A percentile compares a stretch with the other conserved stretches of the same genome.
Conservation (phyloP, 1,140 invertebrate genomes). For the Amyelois transitella region DNA sequence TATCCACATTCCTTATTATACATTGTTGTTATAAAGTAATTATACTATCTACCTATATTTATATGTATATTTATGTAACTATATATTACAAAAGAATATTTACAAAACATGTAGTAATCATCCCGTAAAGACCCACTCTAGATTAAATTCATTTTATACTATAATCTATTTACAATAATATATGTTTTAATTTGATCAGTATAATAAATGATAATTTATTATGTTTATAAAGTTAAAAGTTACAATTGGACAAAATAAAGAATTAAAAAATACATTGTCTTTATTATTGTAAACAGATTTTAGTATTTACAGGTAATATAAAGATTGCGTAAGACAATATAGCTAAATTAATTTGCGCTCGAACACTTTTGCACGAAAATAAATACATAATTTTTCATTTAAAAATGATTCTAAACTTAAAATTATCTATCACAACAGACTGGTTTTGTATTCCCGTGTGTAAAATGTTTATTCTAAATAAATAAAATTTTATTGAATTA, state of each 20-base stretch:
- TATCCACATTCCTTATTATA: slow-evolving; percentile 65
- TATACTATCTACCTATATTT: slow-evolving; percentile 66
- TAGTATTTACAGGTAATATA: slow-evolving; percentile 26
- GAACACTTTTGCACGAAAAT: slow-evolving; percentile 52
- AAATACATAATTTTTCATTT: slow-evolving; percentile 37
- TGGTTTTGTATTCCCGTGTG: slow-evolving; percentile 58
- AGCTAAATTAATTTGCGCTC: slow-evolving; percentile 39
- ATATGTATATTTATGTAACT: slow-evolving; percentile 65
- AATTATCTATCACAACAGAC: slow-evolving; percentile 71
- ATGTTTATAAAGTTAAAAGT: not conserved
- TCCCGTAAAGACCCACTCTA: slow-evolving; percentile 59
- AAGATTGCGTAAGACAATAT: slow-evolving; percentile 38
- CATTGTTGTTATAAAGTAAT: slow-evolving; percentile 67
- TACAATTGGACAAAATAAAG: too few relatives aligned
- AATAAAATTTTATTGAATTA: slow-evolving; percentile 24
- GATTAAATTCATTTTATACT: slow-evolving; percentile 22
- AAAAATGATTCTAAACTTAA: slow-evolving; percentile 47
- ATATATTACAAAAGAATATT: slow-evolving; percentile 70
- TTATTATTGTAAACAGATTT: slow-evolving; percentile 25
- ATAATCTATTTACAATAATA: slow-evolving; percentile 21
- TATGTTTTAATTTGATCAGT: slow-evolving; percentile 11
- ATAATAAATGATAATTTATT: slow-evolving; percentile 7
- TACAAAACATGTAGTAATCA: slow-evolving; percentile 47
- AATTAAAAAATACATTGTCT: too few relatives aligned
- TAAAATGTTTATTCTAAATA: slow-evolving; percentile 30